Evolutionary conservation across 2,888 invertebrate genomes (phyloP).

Genomic region (Scaeva pyrastri): DNA sequence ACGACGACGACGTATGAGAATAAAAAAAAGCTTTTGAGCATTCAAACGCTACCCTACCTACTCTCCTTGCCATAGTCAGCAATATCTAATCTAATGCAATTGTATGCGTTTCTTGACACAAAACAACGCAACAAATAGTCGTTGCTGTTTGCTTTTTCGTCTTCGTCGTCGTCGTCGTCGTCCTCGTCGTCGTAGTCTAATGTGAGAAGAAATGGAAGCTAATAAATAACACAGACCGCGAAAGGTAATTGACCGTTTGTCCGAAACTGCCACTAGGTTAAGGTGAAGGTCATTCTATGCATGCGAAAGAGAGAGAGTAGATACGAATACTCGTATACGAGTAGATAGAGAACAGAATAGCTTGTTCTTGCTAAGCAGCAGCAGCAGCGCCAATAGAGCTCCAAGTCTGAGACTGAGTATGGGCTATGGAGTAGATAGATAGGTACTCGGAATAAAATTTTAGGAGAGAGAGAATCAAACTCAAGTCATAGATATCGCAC

Average conservation of each 20-base stretch:
- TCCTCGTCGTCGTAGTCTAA: constrained; percentile 35
- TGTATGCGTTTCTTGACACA: constrained; percentile 28
- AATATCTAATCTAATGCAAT: constrained; percentile 41
- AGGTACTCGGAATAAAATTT: no score
- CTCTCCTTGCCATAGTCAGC: background rate
- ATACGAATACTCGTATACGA: constrained; percentile 26
- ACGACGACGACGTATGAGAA: no score
- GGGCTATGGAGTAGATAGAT: no score
- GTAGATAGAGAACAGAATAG: background rate
- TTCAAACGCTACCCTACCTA: background rate
- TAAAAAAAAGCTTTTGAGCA: constrained; percentile 35
- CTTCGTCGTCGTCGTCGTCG: background rate
- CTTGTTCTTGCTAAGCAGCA: background rate
- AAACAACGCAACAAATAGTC: constrained; percentile 15
- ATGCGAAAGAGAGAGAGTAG: constrained; percentile 50
- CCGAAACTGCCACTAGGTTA: constrained; percentile 84
- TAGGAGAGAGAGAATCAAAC: no score
- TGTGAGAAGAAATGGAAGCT: constrained; percentile 55
- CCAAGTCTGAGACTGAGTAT: background rate
- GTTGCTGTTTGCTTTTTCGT: no score
- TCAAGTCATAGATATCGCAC: constrained; percentile 23
- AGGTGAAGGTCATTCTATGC: constrained; percentile 84
- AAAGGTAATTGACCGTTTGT: constrained; percentile 84
- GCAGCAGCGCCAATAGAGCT: constrained; percentile 4
- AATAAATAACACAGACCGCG: constrained; percentile 59